A percentile compares a stretch with the other conserved stretches of the same genome.
Conservation (phyloP, 2,797 vertebrate genomes). For the Distichodus sexfasciatus region DNA sequence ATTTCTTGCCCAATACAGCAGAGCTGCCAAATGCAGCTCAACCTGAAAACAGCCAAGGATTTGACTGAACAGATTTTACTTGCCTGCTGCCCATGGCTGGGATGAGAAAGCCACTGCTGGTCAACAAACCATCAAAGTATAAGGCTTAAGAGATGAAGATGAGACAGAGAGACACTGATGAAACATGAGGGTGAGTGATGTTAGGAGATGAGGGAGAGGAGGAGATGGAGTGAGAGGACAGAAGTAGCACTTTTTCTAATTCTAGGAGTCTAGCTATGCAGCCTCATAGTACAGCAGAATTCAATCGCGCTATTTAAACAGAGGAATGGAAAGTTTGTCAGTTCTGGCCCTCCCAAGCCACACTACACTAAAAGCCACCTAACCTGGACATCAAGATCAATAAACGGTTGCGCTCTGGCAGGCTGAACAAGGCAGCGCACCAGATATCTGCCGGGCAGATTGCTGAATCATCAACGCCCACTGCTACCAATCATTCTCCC, state of each 20-base stretch:
- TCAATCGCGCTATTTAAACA: slow-evolving; percentile 51
- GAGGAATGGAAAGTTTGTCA: slow-evolving; percentile 35
- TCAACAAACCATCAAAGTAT: slow-evolving; percentile 88
- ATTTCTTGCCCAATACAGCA: slow-evolving; percentile 79
- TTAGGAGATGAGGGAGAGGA: slow-evolving; percentile 65
- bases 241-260: slow-evolving; percentile 47
- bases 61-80: no score
- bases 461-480: slow-evolving; percentile 91
- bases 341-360: no score
- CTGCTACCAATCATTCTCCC: slow-evolving; percentile 70
- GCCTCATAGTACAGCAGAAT: slow-evolving; percentile 32
- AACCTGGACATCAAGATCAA: no score
- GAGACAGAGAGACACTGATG: slow-evolving; percentile 37
- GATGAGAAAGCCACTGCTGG: slow-evolving; percentile 56
- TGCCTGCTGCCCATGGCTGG: slow-evolving; percentile 83
- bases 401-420: no score
- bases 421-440: slow-evolving; percentile 4
- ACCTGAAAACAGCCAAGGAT: no score
- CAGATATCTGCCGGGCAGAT: slow-evolving; percentile 83
- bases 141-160: slow-evolving; percentile 51
- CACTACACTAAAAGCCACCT: no score
- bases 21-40: no score
- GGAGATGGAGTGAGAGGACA: slow-evolving; percentile 67
- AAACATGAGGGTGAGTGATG: background rate
- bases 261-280: slow-evolving; percentile 41